phyloP scores from a whole-genome alignment of 2,113 vertebrate genomes.

The Okapia johnstoni region DNA sequence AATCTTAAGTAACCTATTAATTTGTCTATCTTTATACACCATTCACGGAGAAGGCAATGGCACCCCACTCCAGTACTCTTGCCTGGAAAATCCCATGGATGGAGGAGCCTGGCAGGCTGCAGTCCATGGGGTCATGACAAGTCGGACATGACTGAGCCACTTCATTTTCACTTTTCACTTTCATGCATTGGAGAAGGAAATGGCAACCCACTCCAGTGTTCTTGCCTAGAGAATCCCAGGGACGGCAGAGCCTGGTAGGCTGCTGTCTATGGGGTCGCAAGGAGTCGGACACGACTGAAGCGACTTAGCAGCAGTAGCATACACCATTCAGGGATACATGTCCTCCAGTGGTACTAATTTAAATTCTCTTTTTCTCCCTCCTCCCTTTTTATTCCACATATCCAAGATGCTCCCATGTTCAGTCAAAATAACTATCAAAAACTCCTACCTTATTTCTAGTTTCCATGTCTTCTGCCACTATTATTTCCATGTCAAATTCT shows the following conservation, averaged over 20 bases:
- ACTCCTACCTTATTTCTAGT: background rate
- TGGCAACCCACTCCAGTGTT: no score
- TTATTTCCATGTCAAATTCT: background rate
- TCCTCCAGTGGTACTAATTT: background rate
- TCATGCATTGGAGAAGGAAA: no score
- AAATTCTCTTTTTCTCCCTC: background rate
- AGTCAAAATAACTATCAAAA: background rate
- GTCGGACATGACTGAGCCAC: no score
- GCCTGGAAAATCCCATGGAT: no score
- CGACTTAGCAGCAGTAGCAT: background rate
- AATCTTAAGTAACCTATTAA: background rate
- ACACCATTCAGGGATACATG: background rate
- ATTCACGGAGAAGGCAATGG: background rate
- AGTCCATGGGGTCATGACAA: no score
- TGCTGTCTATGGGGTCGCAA: no score
- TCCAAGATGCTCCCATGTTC: background rate
- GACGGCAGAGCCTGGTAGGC: no score
- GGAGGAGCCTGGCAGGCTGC: no score
- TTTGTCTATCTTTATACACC: background rate
- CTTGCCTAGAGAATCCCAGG: no score
- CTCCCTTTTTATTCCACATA: background rate
- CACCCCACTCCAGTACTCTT: no score
- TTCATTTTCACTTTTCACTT: no score
- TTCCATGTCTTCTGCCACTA: background rate
- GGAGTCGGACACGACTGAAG: no score